A percentile compares a stretch with the other conserved stretches of the same genome.
Evolutionary conservation across 2,797 vertebrate genomes (phyloP).

Genomic region (Danio jaintianensis): DNA sequence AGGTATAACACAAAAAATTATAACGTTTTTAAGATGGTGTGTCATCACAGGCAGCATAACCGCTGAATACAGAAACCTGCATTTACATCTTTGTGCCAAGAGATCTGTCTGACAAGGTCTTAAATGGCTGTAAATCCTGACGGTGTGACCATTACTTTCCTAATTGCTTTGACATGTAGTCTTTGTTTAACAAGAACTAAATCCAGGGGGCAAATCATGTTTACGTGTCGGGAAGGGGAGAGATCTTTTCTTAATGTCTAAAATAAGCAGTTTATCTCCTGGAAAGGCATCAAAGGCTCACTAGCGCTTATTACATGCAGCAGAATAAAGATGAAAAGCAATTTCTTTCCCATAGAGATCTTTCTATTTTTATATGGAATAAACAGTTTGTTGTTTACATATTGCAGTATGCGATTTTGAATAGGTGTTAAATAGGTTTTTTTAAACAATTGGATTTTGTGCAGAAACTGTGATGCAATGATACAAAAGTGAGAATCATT

Average conservation of each 20-base stretch:
- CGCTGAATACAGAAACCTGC: neutral
- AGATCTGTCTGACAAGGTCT: slow-evolving; percentile 38
- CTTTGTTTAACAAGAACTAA: slow-evolving; percentile 48
- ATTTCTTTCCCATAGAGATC: slow-evolving; percentile 37
- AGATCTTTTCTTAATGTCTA: slow-evolving; percentile 19
- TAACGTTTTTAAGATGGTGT: slow-evolving; percentile 10
- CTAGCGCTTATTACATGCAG: slow-evolving; percentile 31
- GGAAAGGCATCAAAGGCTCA: slow-evolving; percentile 52
- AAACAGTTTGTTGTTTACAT: slow-evolving; percentile 9
- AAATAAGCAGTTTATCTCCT: slow-evolving; percentile 49
- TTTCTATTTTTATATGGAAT: slow-evolving; percentile 33
- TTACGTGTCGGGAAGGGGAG: slow-evolving; percentile 18
- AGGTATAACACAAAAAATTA: too few species aligned
- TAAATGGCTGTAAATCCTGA: slow-evolving; percentile 38
- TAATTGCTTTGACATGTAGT: slow-evolving; percentile 53
- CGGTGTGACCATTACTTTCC: slow-evolving; percentile 8
- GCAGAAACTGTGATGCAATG: neutral
- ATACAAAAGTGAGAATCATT: slow-evolving; percentile 1
- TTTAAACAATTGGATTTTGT: neutral
- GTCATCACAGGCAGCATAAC: slow-evolving; percentile 24
- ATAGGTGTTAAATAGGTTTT: neutral
- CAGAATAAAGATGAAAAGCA: slow-evolving; percentile 36
- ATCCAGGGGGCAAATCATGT: slow-evolving; percentile 35
- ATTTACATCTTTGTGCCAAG: slow-evolving; percentile 6
- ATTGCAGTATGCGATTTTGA: slow-evolving; percentile 2